A percentile compares a stretch with the other conserved stretches of the same genome.
Conservation (phyloP, 1,140 invertebrate genomes). For the Nebria ingens region DNA sequence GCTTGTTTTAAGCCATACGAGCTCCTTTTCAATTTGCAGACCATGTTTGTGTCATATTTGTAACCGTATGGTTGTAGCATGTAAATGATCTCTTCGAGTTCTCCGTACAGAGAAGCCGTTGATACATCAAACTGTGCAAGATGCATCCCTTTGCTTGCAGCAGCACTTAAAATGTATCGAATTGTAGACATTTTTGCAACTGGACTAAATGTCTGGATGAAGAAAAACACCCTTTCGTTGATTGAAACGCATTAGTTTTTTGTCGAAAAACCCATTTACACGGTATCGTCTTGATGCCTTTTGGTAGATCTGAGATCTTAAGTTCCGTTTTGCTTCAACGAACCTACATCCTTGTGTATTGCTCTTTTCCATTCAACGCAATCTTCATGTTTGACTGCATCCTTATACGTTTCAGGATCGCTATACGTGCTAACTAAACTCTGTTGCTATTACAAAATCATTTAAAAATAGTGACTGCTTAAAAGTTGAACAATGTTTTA, state of each 20-base stretch:
- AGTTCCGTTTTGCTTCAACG: too few species aligned
- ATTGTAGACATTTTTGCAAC: slow-evolving; percentile 23
- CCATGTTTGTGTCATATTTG: slow-evolving; percentile 13
- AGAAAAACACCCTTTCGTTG: slow-evolving; percentile 33
- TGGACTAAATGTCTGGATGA: slow-evolving; percentile 29
- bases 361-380: too few species aligned
- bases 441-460: too few species aligned
- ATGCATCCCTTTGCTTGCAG: slow-evolving; percentile 12
- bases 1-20: slow-evolving; percentile 35
- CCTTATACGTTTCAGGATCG: too few species aligned
- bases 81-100: slow-evolving; percentile 17
- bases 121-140: slow-evolving; percentile 18
- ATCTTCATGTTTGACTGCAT: too few species aligned
- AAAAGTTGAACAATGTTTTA: too few species aligned
- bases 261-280: slow-evolving; percentile 30
- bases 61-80: slow-evolving; percentile 24
- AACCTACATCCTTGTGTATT: too few species aligned
- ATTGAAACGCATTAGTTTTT: slow-evolving; percentile 25
- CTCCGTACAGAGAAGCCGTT: slow-evolving; percentile 16
- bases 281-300: slow-evolving; percentile 16
- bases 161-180: slow-evolving; percentile 13
- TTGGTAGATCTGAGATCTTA: too few species aligned
- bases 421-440: too few species aligned
- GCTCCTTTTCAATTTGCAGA: slow-evolving; percentile 32
- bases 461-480: too few species aligned